Conservation (phyloP, 2,888 invertebrate genomes). For the Stenichneumon culpator region DNA sequence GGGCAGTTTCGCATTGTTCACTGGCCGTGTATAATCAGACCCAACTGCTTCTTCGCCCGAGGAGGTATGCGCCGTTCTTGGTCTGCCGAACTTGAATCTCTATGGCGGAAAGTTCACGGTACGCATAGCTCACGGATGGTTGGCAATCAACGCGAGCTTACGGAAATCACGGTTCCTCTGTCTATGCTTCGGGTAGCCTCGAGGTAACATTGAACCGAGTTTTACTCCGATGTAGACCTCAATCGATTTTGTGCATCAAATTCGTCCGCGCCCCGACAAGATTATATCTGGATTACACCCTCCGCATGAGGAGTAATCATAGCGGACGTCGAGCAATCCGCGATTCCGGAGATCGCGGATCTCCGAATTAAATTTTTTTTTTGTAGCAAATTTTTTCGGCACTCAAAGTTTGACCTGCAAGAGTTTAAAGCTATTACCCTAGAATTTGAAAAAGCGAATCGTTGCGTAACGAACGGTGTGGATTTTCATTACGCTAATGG, state of each 20-base stretch:
- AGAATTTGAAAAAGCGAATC: neutral
- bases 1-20: neutral
- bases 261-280: neutral
- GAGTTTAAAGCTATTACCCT: neutral
- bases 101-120: neutral
- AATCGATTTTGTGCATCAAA: slow-evolving; percentile 29
- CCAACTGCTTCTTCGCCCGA: slow-evolving; percentile 1
- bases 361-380: neutral
- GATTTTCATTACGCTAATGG: neutral
- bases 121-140: neutral
- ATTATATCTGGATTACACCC: neutral
- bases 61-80: neutral
- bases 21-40: slow-evolving; percentile 14
- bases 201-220: neutral
- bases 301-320: neutral
- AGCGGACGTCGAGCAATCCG: neutral
- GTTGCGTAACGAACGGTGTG: neutral
- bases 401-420: neutral
- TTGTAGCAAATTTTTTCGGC: no score
- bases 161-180: slow-evolving; percentile 4
- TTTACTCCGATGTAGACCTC: neutral
- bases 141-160: slow-evolving; percentile 14
- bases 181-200: neutral
- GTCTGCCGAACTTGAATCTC: slow-evolving; percentile 29
- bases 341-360: neutral